Evolutionary conservation across 1,140 invertebrate species (phyloP), one percentile per base, ranked within the genome.

Genomic region (Drosophila asahinai): DNA sequence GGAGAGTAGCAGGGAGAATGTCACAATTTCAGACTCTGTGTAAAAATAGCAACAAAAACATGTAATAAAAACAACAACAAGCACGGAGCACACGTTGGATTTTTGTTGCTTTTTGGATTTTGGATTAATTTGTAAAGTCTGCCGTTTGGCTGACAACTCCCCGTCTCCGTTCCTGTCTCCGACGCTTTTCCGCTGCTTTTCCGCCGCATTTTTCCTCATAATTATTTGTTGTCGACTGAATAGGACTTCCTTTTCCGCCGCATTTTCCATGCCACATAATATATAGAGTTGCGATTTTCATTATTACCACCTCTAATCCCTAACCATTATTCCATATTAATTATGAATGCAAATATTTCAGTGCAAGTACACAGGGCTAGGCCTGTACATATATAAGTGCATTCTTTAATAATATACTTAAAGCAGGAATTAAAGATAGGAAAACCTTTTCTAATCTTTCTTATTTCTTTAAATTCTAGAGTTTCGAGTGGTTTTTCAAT

Each of bases 61-160:
- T 52, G 58, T 51, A 66, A 52, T 17, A 70, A 49, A 30, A 75
- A 64, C 47, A 74, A 63, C 58, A 58, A 76, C 60, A 75, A 42
- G 22, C 64, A 54, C 7, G 43, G 66, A 63, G 61, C 30, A 83
- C 81, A 87, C 80, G 83, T 80, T 83, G 79, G 71, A 83, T 82
- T 86, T 86, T 71, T 81, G 70, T 54, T 83, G 55, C 62, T 78
- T 48, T 73, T 87, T 78, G 84, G 73, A 87, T 83, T 89, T 83
- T 75, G 84, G 84, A 87, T 87, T 87, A 87, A 87, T 87, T 87
- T 87, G 84, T 87, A 89, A 66, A 83, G 76, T 74, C 77, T 81
- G 66, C 45, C 66, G 47, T 64, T 47, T 49, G 51, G 57, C 25
- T 48, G 49, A 43, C 52, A 49, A 22, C 54, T 33, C 27, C 38